Evolutionary conservation across 2,888 invertebrate species (phyloP).

Genomic region (Morpho deidamia): DNA sequence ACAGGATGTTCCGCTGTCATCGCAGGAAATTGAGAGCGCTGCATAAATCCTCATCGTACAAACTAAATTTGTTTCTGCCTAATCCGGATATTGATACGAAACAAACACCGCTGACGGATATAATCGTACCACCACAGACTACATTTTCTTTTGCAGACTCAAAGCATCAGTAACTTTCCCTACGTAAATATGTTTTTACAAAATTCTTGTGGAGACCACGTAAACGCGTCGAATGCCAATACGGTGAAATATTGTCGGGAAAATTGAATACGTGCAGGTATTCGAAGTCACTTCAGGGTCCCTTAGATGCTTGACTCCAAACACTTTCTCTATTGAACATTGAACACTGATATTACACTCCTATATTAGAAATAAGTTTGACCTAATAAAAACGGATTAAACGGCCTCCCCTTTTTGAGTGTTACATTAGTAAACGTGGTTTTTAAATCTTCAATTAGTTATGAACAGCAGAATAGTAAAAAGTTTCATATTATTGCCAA

Average conservation of each 20-base stretch:
- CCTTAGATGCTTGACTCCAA: constrained; percentile 30
- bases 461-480: too few relatives aligned
- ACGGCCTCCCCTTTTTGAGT: too few relatives aligned
- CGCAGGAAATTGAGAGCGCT: constrained; percentile 76
- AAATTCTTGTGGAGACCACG: constrained; percentile 40
- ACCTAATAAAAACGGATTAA: too few relatives aligned
- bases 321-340: constrained; percentile 25
- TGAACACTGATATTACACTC: background rate
- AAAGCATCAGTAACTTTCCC: constrained; percentile 28
- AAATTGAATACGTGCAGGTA: constrained; percentile 70
- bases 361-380: background rate
- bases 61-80: constrained; percentile 74
- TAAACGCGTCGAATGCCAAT: constrained; percentile 46
- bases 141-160: constrained; percentile 17
- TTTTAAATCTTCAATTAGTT: too few relatives aligned
- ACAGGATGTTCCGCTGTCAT: constrained; percentile 72
- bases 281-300: constrained; percentile 45
- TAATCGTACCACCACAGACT: constrained; percentile 37
- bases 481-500: too few relatives aligned
- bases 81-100: constrained; percentile 77
- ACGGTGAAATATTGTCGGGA: constrained; percentile 62
- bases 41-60: constrained; percentile 75
- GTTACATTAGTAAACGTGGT: too few relatives aligned
- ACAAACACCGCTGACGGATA: constrained; percentile 54
- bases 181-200: constrained; percentile 44